Conservation (phyloP, 1,140 invertebrate species). For the Oryctes rhinoceros region DNA sequence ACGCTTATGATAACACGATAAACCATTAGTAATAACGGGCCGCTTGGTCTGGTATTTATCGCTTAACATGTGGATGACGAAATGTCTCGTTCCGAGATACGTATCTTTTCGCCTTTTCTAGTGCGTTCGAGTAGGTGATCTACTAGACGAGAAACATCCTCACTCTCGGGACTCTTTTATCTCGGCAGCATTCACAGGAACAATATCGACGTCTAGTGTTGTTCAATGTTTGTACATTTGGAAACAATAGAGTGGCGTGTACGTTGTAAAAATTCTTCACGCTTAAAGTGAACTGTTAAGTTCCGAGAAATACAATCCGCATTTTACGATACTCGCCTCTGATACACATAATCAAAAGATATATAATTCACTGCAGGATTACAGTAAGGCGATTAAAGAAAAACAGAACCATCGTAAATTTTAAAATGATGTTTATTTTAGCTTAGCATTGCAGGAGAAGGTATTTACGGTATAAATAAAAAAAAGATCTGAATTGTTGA, state of each 20-base stretch:
- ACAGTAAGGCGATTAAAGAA: neutral
- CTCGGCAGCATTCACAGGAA: neutral
- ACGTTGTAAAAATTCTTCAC: neutral
- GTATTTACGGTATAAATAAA: too few relatives aligned
- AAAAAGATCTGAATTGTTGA: too few relatives aligned
- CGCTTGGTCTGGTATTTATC: slow-evolving; percentile 1
- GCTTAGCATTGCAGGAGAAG: too few relatives aligned
- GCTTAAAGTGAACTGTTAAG: neutral
- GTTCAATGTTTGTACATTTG: neutral
- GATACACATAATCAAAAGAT: neutral
- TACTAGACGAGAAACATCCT: slow-evolving; percentile 5
- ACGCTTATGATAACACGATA: slow-evolving; percentile 9
- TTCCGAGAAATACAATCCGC: too few relatives aligned
- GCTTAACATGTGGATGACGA: neutral
- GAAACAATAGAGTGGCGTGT: neutral
- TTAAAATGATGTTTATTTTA: too few relatives aligned
- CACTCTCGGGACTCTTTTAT: neutral
- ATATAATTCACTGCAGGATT: neutral
- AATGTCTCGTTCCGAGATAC: neutral
- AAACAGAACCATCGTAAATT: too few relatives aligned
- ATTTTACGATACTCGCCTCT: neutral
- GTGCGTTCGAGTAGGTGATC: neutral
- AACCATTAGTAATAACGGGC: slow-evolving; percentile 25
- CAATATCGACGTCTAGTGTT: neutral
- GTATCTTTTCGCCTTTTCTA: neutral